phyloP scores from a whole-genome alignment of 2,888 invertebrate species.

The Amiota communis region DNA sequence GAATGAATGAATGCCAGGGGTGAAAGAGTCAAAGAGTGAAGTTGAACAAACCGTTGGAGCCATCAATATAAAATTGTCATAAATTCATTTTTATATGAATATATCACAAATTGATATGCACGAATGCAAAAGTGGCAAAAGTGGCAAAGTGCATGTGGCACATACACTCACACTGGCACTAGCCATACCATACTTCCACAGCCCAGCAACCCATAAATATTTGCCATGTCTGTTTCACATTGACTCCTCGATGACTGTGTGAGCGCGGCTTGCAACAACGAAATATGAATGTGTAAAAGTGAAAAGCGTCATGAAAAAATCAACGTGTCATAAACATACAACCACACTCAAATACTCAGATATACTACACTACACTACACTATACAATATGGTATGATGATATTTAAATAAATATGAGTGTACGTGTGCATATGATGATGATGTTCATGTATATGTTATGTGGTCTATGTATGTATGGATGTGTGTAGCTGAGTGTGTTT shows the following conservation, averaged over 20 bases:
- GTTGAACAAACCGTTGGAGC: slow-evolving; percentile 29
- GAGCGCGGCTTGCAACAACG: not conserved
- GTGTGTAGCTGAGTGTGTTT: slow-evolving; percentile 1
- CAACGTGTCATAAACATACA: slow-evolving; percentile 41
- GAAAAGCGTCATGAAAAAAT: slow-evolving; percentile 26
- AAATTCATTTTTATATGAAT: slow-evolving; percentile 56
- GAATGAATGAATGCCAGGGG: too few species aligned
- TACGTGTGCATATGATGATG: not conserved
- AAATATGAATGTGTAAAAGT: slow-evolving; percentile 9
- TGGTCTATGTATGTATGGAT: not conserved
- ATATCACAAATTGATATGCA: slow-evolving; percentile 52
- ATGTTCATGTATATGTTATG: not conserved
- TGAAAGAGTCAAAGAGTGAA: not conserved
- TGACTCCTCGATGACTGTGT: too few species aligned
- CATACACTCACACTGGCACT: slow-evolving; percentile 31
- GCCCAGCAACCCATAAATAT: not conserved
- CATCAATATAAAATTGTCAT: slow-evolving; percentile 68
- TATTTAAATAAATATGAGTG: not conserved
- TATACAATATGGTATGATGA: too few species aligned
- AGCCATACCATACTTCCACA: not conserved
- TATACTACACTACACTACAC: too few species aligned
- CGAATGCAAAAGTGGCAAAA: slow-evolving; percentile 57
- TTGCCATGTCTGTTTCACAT: not conserved
- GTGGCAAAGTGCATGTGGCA: slow-evolving; percentile 52
- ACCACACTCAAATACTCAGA: too few species aligned